phyloP scores from a whole-genome alignment of 2,888 invertebrate genomes.

The Drosophila buzzatii region DNA sequence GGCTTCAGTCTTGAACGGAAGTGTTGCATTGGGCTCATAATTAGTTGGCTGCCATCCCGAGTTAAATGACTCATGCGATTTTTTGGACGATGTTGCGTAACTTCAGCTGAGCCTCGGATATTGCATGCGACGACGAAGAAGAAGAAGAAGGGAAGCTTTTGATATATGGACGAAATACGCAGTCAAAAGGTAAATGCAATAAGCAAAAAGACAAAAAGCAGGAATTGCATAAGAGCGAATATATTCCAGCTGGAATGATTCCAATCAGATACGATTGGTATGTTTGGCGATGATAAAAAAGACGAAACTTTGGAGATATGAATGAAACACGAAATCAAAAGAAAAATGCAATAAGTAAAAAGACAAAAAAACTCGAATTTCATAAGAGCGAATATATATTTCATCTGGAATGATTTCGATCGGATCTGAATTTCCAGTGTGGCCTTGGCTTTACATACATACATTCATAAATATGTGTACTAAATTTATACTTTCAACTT shows the following conservation, averaged over 20 bases:
- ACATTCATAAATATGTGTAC: conserved; percentile 6
- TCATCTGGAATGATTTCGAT: neutral
- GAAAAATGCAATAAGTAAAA: conserved; percentile 11
- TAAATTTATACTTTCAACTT: conserved; percentile 32
- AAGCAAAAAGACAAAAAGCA: neutral
- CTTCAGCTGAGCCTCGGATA: conserved; percentile 11
- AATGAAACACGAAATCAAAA: neutral
- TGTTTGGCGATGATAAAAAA: neutral
- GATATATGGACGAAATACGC: neutral
- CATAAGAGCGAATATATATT: conserved; percentile 25
- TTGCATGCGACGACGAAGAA: conserved; percentile 23
- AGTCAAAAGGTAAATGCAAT: conserved; percentile 13
- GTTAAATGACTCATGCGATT: conserved; percentile 69
- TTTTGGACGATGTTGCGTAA: conserved; percentile 48
- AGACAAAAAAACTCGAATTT: conserved; percentile 12
- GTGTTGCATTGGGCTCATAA: conserved; percentile 61
- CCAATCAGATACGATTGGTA: neutral
- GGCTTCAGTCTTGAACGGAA: conserved; percentile 51
- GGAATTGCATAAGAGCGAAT: neutral
- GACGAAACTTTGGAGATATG: neutral
- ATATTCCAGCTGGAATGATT: neutral
- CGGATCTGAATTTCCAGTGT: neutral
- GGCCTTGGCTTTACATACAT: neutral
- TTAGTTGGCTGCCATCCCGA: conserved; percentile 57
- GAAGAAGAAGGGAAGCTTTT: conserved; percentile 6